phyloP scores from a whole-genome alignment of 2,888 invertebrate species.

The Lamellibrachia columna region DNA sequence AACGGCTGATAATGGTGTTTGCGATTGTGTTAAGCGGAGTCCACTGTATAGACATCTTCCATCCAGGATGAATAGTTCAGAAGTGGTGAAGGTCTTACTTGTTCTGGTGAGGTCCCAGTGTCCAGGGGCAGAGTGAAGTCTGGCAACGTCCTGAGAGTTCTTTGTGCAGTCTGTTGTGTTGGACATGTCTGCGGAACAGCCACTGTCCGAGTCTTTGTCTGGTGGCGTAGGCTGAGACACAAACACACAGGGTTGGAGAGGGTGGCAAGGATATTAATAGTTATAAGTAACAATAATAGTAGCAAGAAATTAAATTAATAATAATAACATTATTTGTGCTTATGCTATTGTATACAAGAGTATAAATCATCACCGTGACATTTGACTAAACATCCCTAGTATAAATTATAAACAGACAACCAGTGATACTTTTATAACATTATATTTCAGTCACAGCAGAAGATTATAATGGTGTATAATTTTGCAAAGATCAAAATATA shows the following conservation, averaged over 20 bases:
- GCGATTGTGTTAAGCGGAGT: too few species aligned
- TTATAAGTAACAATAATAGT: not conserved
- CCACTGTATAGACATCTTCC: too few species aligned
- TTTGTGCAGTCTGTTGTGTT: slow-evolving; percentile 20
- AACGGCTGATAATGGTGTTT: too few species aligned
- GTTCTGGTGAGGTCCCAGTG: not conserved
- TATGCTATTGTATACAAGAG: too few species aligned
- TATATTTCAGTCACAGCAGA: not conserved
- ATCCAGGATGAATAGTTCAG: not conserved
- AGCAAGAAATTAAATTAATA: not conserved
- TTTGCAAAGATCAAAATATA: not conserved
- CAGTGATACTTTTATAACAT: not conserved
- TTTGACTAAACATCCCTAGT: too few species aligned
- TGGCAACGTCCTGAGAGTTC: not conserved
- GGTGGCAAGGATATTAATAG: not conserved
- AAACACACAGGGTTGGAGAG: not conserved
- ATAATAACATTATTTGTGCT: not conserved
- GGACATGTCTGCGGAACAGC: slow-evolving; percentile 25
- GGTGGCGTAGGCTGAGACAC: not conserved
- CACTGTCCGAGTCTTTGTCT: slow-evolving; percentile 26
- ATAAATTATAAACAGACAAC: too few species aligned
- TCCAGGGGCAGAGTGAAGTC: not conserved
- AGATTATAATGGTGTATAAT: not conserved
- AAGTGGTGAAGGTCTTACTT: not conserved
- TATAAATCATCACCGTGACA: too few species aligned